Evolutionary conservation across 1,140 invertebrate species (phyloP).

Genomic region (Aethina tumida): DNA sequence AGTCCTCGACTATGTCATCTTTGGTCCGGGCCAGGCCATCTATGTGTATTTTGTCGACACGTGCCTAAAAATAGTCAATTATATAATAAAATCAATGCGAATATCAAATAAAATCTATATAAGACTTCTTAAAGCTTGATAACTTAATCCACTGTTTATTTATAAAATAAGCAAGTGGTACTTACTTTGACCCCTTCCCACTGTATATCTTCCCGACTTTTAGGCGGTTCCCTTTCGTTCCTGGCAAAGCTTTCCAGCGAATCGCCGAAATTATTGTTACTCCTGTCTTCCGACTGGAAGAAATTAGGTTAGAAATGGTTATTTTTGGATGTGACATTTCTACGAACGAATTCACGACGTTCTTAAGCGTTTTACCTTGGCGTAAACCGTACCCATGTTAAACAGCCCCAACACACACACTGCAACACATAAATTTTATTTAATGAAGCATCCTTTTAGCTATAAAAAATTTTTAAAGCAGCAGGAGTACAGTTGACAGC

Average conservation of each 20-base stretch:
- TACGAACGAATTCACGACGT: not conserved
- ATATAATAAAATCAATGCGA: no score
- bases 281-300: constrained; percentile 8
- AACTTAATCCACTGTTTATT: not conserved
- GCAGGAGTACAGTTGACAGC: no score
- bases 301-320: constrained; percentile 9
- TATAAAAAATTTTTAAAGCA: no score
- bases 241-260: constrained; percentile 2
- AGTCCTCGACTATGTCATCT: constrained; percentile 67
- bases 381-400: constrained; percentile 13
- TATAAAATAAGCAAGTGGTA: constrained; percentile 2
- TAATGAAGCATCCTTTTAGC: no score
- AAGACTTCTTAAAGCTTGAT: not conserved
- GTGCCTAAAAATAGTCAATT: constrained; percentile 50
- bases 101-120: not conserved
- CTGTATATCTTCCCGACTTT: constrained; percentile 8
- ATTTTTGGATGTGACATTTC: constrained; percentile 1
- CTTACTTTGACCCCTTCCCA: constrained; percentile 10
- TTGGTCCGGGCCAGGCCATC: constrained; percentile 74
- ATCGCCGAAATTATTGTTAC: constrained; percentile 1
- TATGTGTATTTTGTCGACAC: constrained; percentile 68
- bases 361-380: constrained; percentile 10
- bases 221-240: not conserved
- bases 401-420: no score
- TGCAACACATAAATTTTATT: no score